Percentiles rank a stretch among this genome's conserved stretches.
Conservation (phyloP, 2,797 vertebrate genomes). For the Argentina silus region DNA sequence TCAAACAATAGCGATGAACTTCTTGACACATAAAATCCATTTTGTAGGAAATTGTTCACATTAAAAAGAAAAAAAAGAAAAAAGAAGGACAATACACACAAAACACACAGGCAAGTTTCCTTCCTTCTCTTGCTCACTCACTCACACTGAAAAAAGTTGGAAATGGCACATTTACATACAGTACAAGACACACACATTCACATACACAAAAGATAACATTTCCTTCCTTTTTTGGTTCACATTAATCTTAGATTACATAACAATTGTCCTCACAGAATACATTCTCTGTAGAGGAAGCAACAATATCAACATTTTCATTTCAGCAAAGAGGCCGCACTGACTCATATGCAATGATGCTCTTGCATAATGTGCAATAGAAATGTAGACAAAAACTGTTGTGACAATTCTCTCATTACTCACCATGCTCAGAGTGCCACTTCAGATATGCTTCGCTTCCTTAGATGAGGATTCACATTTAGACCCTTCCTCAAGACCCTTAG, state of each 20-base stretch:
- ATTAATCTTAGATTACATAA: conserved; percentile 48
- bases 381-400: not conserved
- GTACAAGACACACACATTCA: conserved; percentile 64
- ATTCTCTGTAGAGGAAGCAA: conserved; percentile 63
- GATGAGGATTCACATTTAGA: not conserved
- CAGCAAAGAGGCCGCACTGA: not conserved
- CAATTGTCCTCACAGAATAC: conserved; percentile 53
- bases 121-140: conserved; percentile 32
- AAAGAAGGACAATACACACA: conserved; percentile 40
- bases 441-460: not conserved
- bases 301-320: conserved; percentile 27
- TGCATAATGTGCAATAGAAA: conserved; percentile 9
- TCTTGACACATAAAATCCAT: conserved; percentile 32
- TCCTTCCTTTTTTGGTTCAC: conserved; percentile 42
- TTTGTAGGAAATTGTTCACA: conserved; percentile 25
- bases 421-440: conserved; percentile 5
- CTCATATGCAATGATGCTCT: conserved; percentile 1
- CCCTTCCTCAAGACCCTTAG: not conserved
- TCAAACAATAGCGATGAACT: conserved; percentile 47
- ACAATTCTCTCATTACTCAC: conserved; percentile 2
- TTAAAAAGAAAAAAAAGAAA: not conserved
- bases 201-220: conserved; percentile 51
- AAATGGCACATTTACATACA: conserved; percentile 60
- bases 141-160: conserved; percentile 37
- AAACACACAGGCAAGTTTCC: conserved; percentile 43